Conservation (phyloP, 2,797 vertebrate genomes). For the Merluccius polli region DNA sequence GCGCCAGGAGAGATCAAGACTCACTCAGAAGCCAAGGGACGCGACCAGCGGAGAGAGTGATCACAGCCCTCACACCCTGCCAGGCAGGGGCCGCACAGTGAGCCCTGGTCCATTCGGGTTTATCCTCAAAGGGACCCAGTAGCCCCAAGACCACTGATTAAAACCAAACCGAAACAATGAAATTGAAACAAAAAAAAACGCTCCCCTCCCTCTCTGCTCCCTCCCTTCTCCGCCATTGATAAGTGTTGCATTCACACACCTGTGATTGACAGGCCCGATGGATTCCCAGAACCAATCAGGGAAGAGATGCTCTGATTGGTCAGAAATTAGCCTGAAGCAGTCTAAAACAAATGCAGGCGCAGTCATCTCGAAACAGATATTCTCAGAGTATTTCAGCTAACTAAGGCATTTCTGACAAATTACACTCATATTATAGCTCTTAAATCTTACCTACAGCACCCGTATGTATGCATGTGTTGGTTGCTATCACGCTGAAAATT, state of each 20-base stretch:
- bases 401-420: background rate
- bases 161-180: no score
- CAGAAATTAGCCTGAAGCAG: no score
- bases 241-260: background rate
- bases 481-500: no score
- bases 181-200: no score
- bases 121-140: no score
- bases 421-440: background rate
- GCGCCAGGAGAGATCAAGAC: background rate
- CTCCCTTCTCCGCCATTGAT: background rate
- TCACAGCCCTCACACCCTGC: background rate
- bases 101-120: background rate
- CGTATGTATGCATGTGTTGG: background rate
- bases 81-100: background rate
- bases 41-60: background rate
- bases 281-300: background rate
- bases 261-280: background rate
- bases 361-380: no score
- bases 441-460: background rate
- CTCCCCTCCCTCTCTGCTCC: no score
- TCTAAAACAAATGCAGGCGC: background rate
- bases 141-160: no score
- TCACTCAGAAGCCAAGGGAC: background rate
- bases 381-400: background rate
- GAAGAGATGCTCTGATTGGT: no score